Evolutionary conservation across 2,797 vertebrate genomes (phyloP).

Genomic region (Syndactyla subalaris): DNA sequence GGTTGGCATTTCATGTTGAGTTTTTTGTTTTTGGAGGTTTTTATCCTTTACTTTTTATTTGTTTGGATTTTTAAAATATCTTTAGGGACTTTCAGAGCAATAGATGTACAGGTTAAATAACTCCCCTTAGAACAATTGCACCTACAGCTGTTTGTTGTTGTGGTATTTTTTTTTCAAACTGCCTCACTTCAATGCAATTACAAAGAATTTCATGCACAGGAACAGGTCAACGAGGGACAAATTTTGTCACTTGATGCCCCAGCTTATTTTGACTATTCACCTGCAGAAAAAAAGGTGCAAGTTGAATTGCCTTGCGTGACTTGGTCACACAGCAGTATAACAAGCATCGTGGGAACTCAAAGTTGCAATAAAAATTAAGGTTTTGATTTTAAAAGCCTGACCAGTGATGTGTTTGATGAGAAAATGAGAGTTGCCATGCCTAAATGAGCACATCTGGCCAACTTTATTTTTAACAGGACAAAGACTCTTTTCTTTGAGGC

Average conservation of each 20-base stretch:
- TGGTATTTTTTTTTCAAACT: not conserved
- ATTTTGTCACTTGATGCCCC: not conserved
- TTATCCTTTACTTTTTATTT: not conserved
- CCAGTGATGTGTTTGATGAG: not conserved
- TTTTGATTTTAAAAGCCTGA: slow-evolving; percentile 10
- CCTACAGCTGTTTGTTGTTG: not conserved
- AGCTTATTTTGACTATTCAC: not conserved
- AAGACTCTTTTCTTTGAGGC: slow-evolving; percentile 65
- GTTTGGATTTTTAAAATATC: not conserved
- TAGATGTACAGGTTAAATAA: not conserved
- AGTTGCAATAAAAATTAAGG: not conserved
- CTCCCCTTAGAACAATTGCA: not conserved
- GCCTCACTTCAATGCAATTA: not conserved
- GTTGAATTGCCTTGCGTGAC: not conserved
- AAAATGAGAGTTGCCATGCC: slow-evolving; percentile 12
- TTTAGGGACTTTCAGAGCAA: not conserved
- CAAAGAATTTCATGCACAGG: not conserved
- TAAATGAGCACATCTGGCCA: slow-evolving; percentile 65
- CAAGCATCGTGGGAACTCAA: not conserved
- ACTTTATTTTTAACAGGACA: slow-evolving; percentile 60
- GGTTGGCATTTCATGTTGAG: not conserved
- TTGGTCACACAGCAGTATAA: not conserved
- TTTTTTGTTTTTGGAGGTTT: not conserved
- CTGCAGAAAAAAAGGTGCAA: not conserved
- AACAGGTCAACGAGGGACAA: not conserved